Conservation (phyloP, 2,797 vertebrate species). For the Vultur gryphus region DNA sequence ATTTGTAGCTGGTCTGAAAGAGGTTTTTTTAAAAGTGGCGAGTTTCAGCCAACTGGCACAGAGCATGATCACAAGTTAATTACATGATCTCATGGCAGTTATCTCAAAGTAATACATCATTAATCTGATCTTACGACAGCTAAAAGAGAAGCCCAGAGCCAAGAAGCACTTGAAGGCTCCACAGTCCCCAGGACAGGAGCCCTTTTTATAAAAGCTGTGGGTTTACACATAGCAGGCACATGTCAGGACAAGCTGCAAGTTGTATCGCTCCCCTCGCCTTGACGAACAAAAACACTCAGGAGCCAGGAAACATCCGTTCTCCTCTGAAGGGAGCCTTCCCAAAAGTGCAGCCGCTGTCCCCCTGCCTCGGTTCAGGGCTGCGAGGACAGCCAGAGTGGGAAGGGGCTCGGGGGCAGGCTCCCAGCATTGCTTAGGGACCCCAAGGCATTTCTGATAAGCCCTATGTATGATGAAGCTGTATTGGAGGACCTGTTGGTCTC, state of each 20-base stretch:
- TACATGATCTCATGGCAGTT: slow-evolving; percentile 39
- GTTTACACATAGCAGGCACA: slow-evolving; percentile 8
- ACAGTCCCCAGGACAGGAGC: background rate
- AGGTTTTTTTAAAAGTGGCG: background rate
- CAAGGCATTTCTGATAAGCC: background rate
- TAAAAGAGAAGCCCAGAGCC: slow-evolving; percentile 9
- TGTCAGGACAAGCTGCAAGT: slow-evolving; percentile 23
- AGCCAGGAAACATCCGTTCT: background rate
- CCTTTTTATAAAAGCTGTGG: background rate
- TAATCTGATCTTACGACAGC: slow-evolving; percentile 23
- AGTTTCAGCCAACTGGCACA: background rate
- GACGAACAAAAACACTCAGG: background rate
- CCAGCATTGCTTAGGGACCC: background rate
- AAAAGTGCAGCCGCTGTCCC: background rate
- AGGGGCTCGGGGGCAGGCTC: background rate
- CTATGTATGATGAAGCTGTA: background rate
- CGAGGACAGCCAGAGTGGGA: background rate
- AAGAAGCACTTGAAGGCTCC: background rate
- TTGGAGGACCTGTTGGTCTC: background rate
- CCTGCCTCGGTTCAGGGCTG: background rate
- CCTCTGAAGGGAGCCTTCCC: background rate
- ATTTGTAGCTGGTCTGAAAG: background rate
- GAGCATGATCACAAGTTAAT: slow-evolving; percentile 16
- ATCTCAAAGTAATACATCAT: slow-evolving; percentile 31
- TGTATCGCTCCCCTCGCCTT: background rate